These are phyloP conservation scores for Mactromeris polynyma DNA, from an alignment of 2,888 invertebrate genomes.

Conservation along the genomic window DNA sequence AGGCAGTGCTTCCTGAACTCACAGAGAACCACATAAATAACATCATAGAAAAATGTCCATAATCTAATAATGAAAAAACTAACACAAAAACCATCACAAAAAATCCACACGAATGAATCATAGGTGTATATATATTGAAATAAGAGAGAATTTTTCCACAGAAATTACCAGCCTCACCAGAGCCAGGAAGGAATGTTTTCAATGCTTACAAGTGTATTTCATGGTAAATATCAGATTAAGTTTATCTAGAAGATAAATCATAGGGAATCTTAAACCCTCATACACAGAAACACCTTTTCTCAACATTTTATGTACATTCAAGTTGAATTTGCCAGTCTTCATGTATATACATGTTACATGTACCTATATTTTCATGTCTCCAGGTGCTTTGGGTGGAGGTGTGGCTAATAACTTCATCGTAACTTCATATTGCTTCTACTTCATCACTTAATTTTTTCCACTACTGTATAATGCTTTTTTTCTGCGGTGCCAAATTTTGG, in stretches of 20 bases:
- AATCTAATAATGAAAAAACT: constrained; percentile 1
- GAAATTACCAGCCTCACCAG: background rate
- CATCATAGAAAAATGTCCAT: background rate
- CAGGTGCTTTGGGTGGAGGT: too few relatives aligned
- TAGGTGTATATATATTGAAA: constrained; percentile 15
- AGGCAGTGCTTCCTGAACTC: background rate
- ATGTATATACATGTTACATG: background rate
- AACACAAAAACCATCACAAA: background rate
- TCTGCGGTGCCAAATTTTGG: too few relatives aligned
- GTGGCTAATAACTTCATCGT: too few relatives aligned
- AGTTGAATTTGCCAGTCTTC: constrained; percentile 8
- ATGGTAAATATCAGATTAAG: background rate
- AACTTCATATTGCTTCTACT: too few relatives aligned
- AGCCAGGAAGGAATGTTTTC: background rate
- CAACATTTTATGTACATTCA: background rate
- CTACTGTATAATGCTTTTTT: too few relatives aligned
- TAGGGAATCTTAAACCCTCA: background rate
- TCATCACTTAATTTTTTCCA: too few relatives aligned
- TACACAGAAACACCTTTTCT: background rate
- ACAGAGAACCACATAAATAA: background rate
- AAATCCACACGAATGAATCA: constrained; percentile 19
- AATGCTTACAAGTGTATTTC: constrained; percentile 20
- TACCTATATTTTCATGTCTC: too few relatives aligned
- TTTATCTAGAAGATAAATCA: constrained; percentile 12
- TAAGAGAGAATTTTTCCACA: background rate